Evolutionary conservation across 35 echinoderm and acorn worm species (phyloP), one percentile per base, ranked within the genome.

Genomic region (Nesometra sesokonis): DNA sequence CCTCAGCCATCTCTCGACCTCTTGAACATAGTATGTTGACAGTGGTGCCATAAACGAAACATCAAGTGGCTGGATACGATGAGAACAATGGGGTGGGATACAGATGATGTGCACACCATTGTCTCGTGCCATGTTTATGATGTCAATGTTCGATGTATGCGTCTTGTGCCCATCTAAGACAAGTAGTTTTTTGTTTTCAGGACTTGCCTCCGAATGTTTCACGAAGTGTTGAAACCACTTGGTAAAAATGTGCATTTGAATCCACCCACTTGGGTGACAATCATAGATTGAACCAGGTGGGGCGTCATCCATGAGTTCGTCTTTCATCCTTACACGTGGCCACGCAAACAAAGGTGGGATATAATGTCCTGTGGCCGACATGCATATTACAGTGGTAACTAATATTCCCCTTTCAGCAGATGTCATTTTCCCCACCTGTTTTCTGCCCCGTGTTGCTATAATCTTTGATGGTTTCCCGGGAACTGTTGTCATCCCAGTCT

Each of bases 41-140:
- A 89, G 32, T 39, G 88, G 88, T 89, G 83, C 76, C 88, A 89
- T 89, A 21, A 84, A 89, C 31, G 81, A 89, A 35, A 89, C 88
- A 78, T 89, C 88, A 76, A 89, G 88, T 31, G 88, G 88, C 80
- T 89, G 88, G 37, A 89, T 82, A 33, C 9, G 88, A 46, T 89
- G 88, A 31, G 78, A 83, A 77, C 88, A 89, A 34, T 89, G 88
- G 46, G 88, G 88, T 82, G 81, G 81, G 29, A 89, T 80, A 46
- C 88, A 89, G 39, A 89, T 80, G 11, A 89, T 43, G 77, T 21
- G 30, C 13, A 89, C 88, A 81, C 30, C 36, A 35, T 89, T 89
- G 30, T 89, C 39, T 84, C 80, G 85, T 83, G 88, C 81, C 52
- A 89, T 89, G 37, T 89, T 77, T 32, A 89, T 89, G 39, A 89